A percentile compares a stretch with the other conserved stretches of the same genome.
These are phyloP conservation scores for Piprites chloris DNA, from an alignment of 2,113 vertebrate genomes.

Conservation along the genomic window DNA sequence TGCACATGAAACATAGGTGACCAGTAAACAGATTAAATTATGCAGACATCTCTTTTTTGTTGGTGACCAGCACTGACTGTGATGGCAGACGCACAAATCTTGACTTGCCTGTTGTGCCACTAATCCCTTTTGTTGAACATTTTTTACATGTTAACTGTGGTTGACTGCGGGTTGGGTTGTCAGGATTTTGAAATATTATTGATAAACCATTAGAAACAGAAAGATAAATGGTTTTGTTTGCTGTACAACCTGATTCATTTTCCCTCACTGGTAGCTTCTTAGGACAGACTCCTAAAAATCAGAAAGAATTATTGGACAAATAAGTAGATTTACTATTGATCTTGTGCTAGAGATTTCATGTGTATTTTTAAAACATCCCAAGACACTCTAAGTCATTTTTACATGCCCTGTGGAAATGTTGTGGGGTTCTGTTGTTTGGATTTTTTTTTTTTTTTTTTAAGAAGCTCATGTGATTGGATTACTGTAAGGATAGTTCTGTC, in stretches of 20 bases:
- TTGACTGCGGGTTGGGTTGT: neutral
- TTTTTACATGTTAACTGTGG: neutral
- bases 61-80: neutral
- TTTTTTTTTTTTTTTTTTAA: neutral
- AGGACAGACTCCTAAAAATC: neutral
- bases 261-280: neutral
- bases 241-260: neutral
- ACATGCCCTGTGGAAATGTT: neutral
- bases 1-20: neutral
- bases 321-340: neutral
- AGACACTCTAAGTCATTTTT: neutral
- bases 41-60: constrained; percentile 33
- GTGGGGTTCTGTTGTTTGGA: neutral
- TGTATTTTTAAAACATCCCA: neutral
- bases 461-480: neutral
- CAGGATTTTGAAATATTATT: neutral
- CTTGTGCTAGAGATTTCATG: neutral
- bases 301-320: neutral
- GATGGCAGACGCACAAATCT: neutral
- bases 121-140: constrained; percentile 17
- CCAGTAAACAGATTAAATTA: neutral
- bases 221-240: neutral
- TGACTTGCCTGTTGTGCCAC: neutral
- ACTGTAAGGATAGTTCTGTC: neutral
- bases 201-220: neutral